phyloP scores from a whole-genome alignment of 2,797 vertebrate genomes.

The Leuciscus waleckii region DNA sequence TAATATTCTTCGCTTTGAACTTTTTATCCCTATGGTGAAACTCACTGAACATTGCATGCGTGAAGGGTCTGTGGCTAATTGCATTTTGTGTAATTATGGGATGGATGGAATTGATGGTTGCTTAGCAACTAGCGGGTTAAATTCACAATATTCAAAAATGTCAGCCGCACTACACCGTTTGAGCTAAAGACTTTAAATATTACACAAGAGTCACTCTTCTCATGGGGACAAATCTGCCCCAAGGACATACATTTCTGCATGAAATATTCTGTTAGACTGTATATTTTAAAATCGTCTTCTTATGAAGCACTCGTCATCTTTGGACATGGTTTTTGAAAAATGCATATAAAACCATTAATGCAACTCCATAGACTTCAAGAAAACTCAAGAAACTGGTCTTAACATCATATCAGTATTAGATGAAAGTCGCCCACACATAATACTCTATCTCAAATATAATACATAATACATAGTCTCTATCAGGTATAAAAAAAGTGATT shows the following conservation, averaged over 20 bases:
- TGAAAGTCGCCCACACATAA: not conserved
- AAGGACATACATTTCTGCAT: conserved; percentile 16
- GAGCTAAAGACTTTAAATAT: conserved; percentile 23
- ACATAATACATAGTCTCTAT: not conserved
- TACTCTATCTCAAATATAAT: not conserved
- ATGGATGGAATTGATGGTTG: conserved; percentile 39
- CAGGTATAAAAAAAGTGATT: not conserved
- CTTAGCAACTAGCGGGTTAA: conserved; percentile 41
- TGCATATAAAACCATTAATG: not conserved
- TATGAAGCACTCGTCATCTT: not conserved
- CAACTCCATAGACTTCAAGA: not conserved
- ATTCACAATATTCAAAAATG: conserved; percentile 21
- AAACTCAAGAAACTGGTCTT: not conserved
- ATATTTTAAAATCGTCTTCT: not conserved
- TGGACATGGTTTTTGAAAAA: not conserved
- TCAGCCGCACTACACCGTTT: not conserved
- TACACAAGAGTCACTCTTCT: conserved; percentile 12
- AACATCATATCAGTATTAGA: not conserved
- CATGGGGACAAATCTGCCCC: conserved; percentile 17
- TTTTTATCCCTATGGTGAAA: conserved; percentile 36
- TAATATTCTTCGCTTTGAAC: conserved; percentile 27
- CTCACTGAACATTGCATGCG: conserved; percentile 22
- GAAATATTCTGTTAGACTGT: not conserved
- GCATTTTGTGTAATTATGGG: conserved; percentile 44
- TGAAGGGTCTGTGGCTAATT: conserved; percentile 39